Percentiles rank a stretch among this genome's conserved stretches.
Evolutionary conservation across 1,140 invertebrate species (phyloP).

Genomic region (Solen grandis): DNA sequence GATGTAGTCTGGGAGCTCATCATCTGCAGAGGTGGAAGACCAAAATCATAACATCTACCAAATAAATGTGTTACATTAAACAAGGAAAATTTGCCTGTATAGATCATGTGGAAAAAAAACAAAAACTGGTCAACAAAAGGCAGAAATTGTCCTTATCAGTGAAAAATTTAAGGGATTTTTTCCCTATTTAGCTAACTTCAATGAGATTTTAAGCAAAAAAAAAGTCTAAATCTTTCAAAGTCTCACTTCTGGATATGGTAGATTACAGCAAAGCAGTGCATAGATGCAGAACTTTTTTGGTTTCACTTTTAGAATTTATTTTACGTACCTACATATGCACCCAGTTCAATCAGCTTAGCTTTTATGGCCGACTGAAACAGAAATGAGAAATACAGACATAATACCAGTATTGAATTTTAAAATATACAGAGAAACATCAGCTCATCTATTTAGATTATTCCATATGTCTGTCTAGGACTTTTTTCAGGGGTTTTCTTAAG

Average conservation of each 20-base stretch:
- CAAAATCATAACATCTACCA: conserved; percentile 33
- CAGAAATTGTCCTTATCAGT: neutral
- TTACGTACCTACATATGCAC: conserved; percentile 89
- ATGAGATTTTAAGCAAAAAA: neutral
- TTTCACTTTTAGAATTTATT: neutral
- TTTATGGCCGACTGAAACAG: conserved; percentile 91
- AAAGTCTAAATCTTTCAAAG: neutral
- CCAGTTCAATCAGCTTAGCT: conserved; percentile 95
- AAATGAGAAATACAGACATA: no score
- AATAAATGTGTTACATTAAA: conserved; percentile 4
- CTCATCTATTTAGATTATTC: no score
- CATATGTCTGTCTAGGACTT: no score
- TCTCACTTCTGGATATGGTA: neutral
- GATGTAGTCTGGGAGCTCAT: conserved; percentile 97
- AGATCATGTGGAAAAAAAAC: neutral
- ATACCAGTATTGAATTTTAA: no score
- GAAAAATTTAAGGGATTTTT: neutral
- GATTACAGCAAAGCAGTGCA: neutral
- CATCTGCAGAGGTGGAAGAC: conserved; percentile 84
- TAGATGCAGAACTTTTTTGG: neutral
- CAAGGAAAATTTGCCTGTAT: neutral
- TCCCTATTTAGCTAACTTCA: neutral
- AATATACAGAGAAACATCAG: no score
- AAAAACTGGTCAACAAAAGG: neutral
- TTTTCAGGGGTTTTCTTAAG: no score